A percentile compares a stretch with the other conserved stretches of the same genome.
phyloP scores from a whole-genome alignment of 30 jellyfish, hydroid and myxozoan genomes.

The Cassiopea andromeda region DNA sequence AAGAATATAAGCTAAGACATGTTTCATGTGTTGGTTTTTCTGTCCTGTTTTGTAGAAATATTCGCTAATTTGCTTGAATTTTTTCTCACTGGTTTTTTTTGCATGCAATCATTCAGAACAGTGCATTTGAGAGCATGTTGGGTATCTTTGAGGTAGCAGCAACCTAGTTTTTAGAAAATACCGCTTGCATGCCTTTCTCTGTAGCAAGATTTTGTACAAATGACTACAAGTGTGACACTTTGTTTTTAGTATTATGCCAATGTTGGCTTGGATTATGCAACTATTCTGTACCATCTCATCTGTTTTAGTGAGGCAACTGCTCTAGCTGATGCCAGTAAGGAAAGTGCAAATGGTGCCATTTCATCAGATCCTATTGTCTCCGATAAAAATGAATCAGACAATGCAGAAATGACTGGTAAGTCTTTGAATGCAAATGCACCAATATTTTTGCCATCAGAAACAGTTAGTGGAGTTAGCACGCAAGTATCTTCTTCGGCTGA shows the following conservation, averaged over 20 bases:
- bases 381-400: not conserved
- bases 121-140: too few species aligned
- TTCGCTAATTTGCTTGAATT: too few species aligned
- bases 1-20: too few species aligned
- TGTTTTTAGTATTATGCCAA: not conserved
- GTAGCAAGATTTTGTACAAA: too few species aligned
- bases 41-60: too few species aligned
- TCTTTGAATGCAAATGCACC: conserved; percentile 17
- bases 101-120: too few species aligned
- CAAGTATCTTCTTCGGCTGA: not conserved
- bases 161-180: too few species aligned
- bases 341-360: not conserved
- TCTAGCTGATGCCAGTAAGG: not conserved
- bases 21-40: too few species aligned
- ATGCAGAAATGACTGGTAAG: not conserved
- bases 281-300: not conserved
- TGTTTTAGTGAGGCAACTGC: not conserved
- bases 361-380: not conserved
- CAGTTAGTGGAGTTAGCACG: not conserved
- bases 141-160: too few species aligned
- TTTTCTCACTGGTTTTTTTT: too few species aligned
- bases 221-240: too few species aligned
- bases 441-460: not conserved
- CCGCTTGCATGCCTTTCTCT: too few species aligned
- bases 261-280: not conserved